phyloP scores from a whole-genome alignment of 2,113 vertebrate species.

The Melanostigma gelatinosum region DNA sequence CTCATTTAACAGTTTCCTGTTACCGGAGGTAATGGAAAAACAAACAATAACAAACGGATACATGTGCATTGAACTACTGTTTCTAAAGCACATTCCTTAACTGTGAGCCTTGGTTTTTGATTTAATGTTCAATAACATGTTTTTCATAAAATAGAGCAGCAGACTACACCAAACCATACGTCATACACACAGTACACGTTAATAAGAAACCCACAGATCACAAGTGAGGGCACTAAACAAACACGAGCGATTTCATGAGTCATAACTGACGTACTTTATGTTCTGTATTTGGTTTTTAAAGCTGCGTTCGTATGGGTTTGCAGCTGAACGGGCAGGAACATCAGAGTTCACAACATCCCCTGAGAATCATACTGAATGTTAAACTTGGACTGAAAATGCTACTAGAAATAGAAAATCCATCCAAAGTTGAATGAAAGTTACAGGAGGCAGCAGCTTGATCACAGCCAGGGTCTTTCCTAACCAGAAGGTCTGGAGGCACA shows the following conservation, averaged over 20 bases:
- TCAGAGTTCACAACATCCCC: slow-evolving; percentile 11
- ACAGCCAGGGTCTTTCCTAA: slow-evolving; percentile 12
- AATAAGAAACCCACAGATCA: background rate
- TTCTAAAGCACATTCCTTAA: background rate
- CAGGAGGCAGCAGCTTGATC: slow-evolving; percentile 6
- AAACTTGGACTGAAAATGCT: background rate
- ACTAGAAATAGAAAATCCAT: background rate
- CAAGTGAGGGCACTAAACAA: background rate
- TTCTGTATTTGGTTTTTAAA: slow-evolving; percentile 17
- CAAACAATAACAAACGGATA: background rate
- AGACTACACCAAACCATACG: background rate
- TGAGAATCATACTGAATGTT: slow-evolving; percentile 7
- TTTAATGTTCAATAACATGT: background rate
- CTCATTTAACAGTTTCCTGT: background rate
- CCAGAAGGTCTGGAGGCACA: slow-evolving; percentile 36
- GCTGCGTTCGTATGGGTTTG: background rate
- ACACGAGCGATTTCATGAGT: background rate
- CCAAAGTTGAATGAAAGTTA: background rate
- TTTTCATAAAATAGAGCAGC: background rate
- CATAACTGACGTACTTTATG: background rate
- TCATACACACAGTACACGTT: background rate
- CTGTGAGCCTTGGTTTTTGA: background rate
- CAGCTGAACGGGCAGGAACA: background rate
- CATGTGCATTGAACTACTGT: background rate
- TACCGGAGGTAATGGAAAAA: background rate